phyloP scores from a whole-genome alignment of 2,888 invertebrate species.

The Lochmaea capreae region DNA sequence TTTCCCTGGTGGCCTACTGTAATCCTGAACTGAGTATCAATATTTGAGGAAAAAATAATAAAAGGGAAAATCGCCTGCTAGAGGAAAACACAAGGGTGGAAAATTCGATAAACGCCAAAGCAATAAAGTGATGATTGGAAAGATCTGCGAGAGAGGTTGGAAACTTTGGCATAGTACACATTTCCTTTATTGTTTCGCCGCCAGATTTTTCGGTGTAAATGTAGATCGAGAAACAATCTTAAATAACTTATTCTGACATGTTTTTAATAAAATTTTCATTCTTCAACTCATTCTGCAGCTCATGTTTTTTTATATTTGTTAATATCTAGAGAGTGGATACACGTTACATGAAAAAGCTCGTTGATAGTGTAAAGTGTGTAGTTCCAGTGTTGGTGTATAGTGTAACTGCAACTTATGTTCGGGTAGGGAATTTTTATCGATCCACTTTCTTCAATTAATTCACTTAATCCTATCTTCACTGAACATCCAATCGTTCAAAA shows the following conservation, averaged over 20 bases:
- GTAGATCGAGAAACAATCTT: conserved; percentile 16
- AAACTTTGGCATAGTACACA: conserved; percentile 40
- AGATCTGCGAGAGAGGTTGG: conserved; percentile 55
- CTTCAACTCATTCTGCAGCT: too few species aligned
- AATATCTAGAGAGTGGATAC: too few species aligned
- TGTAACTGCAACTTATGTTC: too few species aligned
- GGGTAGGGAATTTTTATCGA: too few species aligned
- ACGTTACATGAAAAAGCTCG: too few species aligned
- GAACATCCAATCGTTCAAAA: too few species aligned
- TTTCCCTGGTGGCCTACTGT: conserved; percentile 17
- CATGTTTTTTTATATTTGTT: too few species aligned
- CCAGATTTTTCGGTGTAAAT: conserved; percentile 18
- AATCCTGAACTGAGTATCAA: conserved; percentile 35
- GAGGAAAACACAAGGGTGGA: conserved; percentile 59
- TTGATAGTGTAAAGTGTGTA: too few species aligned
- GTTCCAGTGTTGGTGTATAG: too few species aligned
- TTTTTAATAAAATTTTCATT: too few species aligned
- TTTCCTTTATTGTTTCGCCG: conserved; percentile 68
- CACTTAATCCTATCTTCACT: too few species aligned
- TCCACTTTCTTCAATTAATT: too few species aligned
- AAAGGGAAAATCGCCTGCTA: conserved; percentile 30
- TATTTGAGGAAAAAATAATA: conserved; percentile 37
- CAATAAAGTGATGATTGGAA: conserved; percentile 65
- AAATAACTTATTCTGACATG: not conserved
- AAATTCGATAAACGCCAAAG: conserved; percentile 64